Evolutionary conservation across 2,797 vertebrate genomes (phyloP), one percentile per base, ranked within the genome.

Genomic region (Ptychobarbus kaznakovi): DNA sequence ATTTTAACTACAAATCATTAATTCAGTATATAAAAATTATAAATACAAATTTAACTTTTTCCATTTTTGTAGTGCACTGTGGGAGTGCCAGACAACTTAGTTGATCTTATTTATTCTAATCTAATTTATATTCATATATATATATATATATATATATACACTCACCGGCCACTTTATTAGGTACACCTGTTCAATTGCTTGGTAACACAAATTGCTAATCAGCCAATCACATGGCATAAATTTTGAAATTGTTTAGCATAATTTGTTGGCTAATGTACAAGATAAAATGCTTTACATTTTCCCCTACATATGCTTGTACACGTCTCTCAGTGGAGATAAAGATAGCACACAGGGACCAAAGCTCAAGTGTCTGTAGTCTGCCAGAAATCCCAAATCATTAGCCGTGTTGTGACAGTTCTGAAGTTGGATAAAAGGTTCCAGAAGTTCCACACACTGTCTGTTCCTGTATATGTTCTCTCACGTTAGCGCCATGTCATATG

Each of bases 341-440:
- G 20, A 79, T 69, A 82, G 74, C 81, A 82, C 66, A 80, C 65
- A 82, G 76, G 84, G 68, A 61, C 86, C 75, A 86, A 88, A 85
- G 58, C 49, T 58, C 32, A 35, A 80, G 56, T 81, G 65, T 80
- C 61, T 56, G 61, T 46, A 51, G 49, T 51, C 74, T 83, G 63
- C 44, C 44, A 32, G 49, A 18, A 76, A 68, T 77, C 63, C 72
- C 49, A 63, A 74, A 76, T 73, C 42, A 78, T 87, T 87, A 74
- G 15, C 18, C 5, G 6, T 84, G 58, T 56, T 87, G 81, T 38
- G 77, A 82, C 75, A 80, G 44, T 44, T 70, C 4, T 51, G 66
- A 28, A 73, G 22, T 61, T 68, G 25, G 70, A 49, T 85, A 38
- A 85, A 88, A 78, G 73, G 46, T 75, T 73, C 44, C 74, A 82